Base-by-base conservation (phyloP, 2,888 invertebrate species). In the Glyphotaelius pellucidus region DNA sequence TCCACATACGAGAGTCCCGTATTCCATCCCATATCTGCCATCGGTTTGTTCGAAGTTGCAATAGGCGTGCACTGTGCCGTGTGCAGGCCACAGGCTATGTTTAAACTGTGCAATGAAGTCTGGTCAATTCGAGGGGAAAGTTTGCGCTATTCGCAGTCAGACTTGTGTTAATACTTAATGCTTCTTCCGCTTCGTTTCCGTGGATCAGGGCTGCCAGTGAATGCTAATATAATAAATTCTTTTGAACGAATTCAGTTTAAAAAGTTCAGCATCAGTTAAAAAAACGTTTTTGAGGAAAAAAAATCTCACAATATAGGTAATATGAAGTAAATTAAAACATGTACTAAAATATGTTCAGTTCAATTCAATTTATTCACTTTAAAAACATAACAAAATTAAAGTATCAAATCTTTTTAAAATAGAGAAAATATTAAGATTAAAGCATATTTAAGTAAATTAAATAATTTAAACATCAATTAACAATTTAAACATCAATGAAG, bases 81-180 rank as follows among this genome's bases (percentile, higher is more conserved):
- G 38, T 38, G 38, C 67, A 67, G 67, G 67, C 67, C 67, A 67
- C 31, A 83, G 83, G 83, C 83, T 31, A 83, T 35, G 83, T 31
- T 83, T 32, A 83, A 83, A 35, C 31, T 31, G 83, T 83, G 31
- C 35, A 83, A 83, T 83, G 35, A 83, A 83, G 31, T 83, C 83
- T 32, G 83, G 83, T 25, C 67, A 67, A 67, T 67, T 67, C 67
- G 67, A 67, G 25, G n/a, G 14, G 47, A 42, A 42, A 86, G 47
- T 86, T 86, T 86, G 42, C 31, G 25, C 47, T 47, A n/a, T 86
- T 80, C 5, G 25, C 83, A 42, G 38, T 83, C 80, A 32, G 31
- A 42, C 83, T 81, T 84, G 83, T 81, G 52, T 83, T 84, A 90
- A 90, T 90, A 84, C 90, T 90, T 81, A 90, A 83, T 31, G 47